These are phyloP conservation scores for Brevipalpus yothersi DNA, from an alignment of 1,140 invertebrate species.

Conservation along the genomic window DNA sequence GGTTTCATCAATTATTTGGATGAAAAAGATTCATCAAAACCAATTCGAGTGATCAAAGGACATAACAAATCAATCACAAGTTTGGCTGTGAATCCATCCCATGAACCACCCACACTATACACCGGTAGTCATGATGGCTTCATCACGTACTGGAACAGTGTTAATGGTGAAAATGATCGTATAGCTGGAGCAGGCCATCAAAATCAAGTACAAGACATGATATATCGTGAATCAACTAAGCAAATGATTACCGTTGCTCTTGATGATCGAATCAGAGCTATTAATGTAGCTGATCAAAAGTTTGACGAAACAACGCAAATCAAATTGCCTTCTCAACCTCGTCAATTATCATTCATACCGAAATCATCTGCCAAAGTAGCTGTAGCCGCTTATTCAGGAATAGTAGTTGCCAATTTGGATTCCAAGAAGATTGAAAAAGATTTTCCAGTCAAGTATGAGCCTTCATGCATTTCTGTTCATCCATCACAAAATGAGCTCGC, in stretches of 20 bases:
- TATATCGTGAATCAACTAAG: slow-evolving; percentile 26
- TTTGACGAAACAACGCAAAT: slow-evolving; percentile 30
- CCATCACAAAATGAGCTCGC: slow-evolving; percentile 35
- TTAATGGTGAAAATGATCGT: slow-evolving; percentile 45
- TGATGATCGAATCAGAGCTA: slow-evolving; percentile 55
- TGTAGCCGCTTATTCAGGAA: not conserved
- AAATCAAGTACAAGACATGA: slow-evolving; percentile 79
- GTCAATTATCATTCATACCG: slow-evolving; percentile 14
- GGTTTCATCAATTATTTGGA: slow-evolving; percentile 90
- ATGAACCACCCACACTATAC: slow-evolving; percentile 35
- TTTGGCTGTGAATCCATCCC: slow-evolving; percentile 44
- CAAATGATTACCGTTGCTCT: slow-evolving; percentile 60
- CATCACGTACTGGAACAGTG: slow-evolving; percentile 58
- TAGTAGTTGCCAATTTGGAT: not conserved
- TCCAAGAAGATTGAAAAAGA: not conserved
- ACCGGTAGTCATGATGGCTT: slow-evolving; percentile 80
- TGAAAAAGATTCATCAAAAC: slow-evolving; percentile 53
- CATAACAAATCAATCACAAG: slow-evolving; percentile 96
- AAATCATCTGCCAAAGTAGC: not conserved
- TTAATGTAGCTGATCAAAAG: slow-evolving; percentile 32
- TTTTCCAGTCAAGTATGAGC: slow-evolving; percentile 40
- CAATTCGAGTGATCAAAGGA: slow-evolving; percentile 65
- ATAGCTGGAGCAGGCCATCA: slow-evolving; percentile 62
- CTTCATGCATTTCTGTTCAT: slow-evolving; percentile 47
- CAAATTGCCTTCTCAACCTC: slow-evolving; percentile 66